Base-by-base conservation (phyloP, 1,140 invertebrate genomes). In the Dendroctonus valens region DNA sequence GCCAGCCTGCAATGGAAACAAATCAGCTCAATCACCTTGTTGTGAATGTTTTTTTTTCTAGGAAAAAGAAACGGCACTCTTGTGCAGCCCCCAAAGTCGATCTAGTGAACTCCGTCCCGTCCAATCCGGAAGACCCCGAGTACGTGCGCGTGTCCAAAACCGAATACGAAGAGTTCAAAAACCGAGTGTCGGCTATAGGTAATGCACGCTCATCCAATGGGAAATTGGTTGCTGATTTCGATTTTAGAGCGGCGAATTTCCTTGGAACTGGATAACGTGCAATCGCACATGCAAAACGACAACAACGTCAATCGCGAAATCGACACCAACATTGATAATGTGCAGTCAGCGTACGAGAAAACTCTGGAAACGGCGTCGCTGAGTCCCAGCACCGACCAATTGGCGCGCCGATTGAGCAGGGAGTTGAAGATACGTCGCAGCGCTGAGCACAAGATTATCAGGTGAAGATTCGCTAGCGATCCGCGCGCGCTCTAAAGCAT, bases 121-220 rank as follows among this genome's bases (percentile, higher is more conserved):
- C 44, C 48, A 60, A 53, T 51, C 54, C 50, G 14, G 59, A 71
- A 9, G 79, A 83, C 52, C 79, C 80, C 41, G 86, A 89, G 67
- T 90, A 87, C 71, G 85, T 89, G 5, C 81, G 82, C 67, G 85
- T 89, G 70, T 83, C 86, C 11, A 89, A 89, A 77, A 86, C 82
- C 55, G 88, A 90, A 76, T 90, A 89, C 69, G 87, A 90, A 76
- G 86, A 87, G 69, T 89, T 90, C 46, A 88, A 89, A 76, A 88
- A 83, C 72, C 79, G 88, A 76, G 85, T 91, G 11, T 85, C 84
- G 2, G 85, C 84, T 0, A 89, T 90, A 59, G 65, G 64, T 66
- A 37, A n/a, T n/a, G n/a, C n/a, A n/a, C n/a, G n/a, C n/a, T n/a
- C n/a, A n/a, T n/a, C n/a, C n/a, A n/a, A n/a, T n/a, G n/a, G n/a